Percentiles rank a stretch among this genome's conserved stretches.
Conservation (phyloP, 2,113 vertebrate genomes). For the Sceloporus tristichus region DNA sequence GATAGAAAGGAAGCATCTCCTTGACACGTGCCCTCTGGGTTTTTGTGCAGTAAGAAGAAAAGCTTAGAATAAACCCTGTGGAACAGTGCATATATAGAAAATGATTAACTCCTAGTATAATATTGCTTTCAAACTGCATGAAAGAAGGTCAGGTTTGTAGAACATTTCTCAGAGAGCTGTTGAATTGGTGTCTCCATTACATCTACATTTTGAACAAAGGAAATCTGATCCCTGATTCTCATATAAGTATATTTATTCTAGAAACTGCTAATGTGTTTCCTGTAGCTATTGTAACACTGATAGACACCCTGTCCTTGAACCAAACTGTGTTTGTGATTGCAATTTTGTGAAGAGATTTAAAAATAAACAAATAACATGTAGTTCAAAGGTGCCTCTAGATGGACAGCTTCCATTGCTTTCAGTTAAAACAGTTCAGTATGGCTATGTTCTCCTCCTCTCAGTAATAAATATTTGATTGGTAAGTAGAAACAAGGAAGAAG, state of each 20-base stretch:
- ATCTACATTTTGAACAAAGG: neutral
- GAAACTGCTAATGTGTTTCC: fast-evolving
- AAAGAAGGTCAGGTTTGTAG: neutral
- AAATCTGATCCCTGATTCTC: neutral
- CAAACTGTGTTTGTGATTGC: neutral
- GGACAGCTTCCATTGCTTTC: neutral
- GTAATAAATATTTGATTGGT: neutral
- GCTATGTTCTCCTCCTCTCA: neutral
- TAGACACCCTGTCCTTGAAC: neutral
- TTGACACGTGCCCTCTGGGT: no score
- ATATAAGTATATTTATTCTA: neutral
- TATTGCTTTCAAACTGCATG: neutral
- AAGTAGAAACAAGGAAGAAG: neutral
- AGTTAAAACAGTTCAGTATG: neutral
- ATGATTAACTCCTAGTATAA: neutral
- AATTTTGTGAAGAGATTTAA: constrained; percentile 36
- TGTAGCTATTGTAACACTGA: neutral
- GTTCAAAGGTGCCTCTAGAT: neutral
- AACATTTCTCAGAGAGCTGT: neutral
- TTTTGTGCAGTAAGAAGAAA: no score
- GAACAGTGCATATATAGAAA: neutral
- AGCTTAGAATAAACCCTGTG: no score
- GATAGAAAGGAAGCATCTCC: no score
- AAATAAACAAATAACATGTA: constrained; percentile 28
- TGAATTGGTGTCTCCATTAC: neutral